Conservation (phyloP, 2,113 vertebrate genomes). For the Carollia perspicillata region DNA sequence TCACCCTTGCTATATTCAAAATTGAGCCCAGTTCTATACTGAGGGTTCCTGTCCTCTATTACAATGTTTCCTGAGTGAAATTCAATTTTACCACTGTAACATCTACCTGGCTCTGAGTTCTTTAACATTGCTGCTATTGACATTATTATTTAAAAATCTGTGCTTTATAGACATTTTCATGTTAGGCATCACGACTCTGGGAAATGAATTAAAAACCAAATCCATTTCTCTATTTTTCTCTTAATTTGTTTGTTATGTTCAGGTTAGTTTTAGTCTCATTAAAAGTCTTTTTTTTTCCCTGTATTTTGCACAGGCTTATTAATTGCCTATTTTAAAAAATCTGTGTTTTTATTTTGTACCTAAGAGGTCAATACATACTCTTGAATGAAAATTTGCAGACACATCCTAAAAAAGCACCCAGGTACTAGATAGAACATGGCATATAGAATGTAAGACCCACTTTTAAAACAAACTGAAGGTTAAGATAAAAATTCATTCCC, state of each 20-base stretch:
- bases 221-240: not conserved
- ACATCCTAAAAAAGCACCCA: not conserved
- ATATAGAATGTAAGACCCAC: conserved; percentile 9
- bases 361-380: not conserved
- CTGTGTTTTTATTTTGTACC: not conserved
- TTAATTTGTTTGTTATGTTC: not conserved
- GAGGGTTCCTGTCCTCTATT: not conserved
- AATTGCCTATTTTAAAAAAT: not conserved
- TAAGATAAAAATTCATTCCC: conserved; percentile 21
- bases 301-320: not conserved
- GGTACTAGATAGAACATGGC: not conserved
- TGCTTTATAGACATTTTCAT: not conserved
- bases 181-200: not conserved
- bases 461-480: conserved; percentile 18
- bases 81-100: not conserved
- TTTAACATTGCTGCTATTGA: not conserved
- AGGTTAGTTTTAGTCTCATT: not conserved
- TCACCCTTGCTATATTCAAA: not conserved
- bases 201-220: not conserved
- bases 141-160: not conserved
- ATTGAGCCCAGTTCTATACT: not conserved
- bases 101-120: not conserved
- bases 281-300: not conserved
- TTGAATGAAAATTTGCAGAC: not conserved
- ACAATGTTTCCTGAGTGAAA: not conserved